Evolutionary conservation across 2,797 vertebrate genomes (phyloP).

Genomic region (Cetoscarus ocellatus): DNA sequence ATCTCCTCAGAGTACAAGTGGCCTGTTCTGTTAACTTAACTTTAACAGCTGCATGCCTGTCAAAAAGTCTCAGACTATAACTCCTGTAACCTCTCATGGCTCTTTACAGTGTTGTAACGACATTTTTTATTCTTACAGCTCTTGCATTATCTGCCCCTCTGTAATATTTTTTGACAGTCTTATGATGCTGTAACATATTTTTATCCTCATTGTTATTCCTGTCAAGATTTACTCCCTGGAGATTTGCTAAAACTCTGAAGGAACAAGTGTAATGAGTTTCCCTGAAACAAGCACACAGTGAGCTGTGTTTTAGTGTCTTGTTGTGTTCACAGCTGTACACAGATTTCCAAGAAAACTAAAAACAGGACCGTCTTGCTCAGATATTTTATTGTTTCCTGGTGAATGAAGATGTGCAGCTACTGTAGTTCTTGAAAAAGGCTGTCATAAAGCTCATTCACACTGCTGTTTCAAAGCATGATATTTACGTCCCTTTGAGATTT

Average conservation of each 20-base stretch:
- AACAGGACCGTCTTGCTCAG: background rate
- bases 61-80: background rate
- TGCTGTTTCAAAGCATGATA: too few species aligned
- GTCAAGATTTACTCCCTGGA: slow-evolving; percentile 20
- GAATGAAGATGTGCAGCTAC: too few species aligned
- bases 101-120: background rate
- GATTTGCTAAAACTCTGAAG: slow-evolving; percentile 21
- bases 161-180: slow-evolving; percentile 11
- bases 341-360: slow-evolving; percentile 9
- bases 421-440: too few species aligned
- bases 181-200: slow-evolving; percentile 21
- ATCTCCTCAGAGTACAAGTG: background rate
- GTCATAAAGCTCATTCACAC: too few species aligned
- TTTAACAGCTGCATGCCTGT: background rate
- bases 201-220: slow-evolving; percentile 10
- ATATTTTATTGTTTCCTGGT: too few species aligned
- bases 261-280: slow-evolving; percentile 18
- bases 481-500: too few species aligned
- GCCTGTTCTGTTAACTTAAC: background rate
- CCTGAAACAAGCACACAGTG: slow-evolving; percentile 1
- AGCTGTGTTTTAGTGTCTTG: slow-evolving; percentile 13
- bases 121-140: slow-evolving; percentile 2
- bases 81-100: background rate
- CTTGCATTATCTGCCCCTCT: background rate
- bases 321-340: background rate